Evolutionary conservation across 2,888 invertebrate genomes (phyloP).

Genomic region (Trypoxylon attenuatum): DNA sequence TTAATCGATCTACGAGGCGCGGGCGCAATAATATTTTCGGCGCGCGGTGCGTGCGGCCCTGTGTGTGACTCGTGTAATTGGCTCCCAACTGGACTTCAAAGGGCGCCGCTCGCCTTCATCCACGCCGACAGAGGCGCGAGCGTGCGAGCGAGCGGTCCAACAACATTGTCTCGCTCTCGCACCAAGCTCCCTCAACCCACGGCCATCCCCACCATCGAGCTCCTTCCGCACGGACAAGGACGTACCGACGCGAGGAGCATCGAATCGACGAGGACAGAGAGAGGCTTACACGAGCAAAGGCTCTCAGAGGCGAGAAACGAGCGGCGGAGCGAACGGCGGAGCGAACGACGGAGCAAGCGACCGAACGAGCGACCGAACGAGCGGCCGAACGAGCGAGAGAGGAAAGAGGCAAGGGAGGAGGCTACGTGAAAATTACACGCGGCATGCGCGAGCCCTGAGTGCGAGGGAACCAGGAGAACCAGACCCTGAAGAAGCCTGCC

Average conservation of each 20-base stretch:
- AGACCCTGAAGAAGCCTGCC: slow-evolving; percentile 9
- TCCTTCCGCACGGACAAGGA: too few relatives aligned
- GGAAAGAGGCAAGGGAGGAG: slow-evolving; percentile 35
- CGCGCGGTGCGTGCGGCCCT: slow-evolving; percentile 69
- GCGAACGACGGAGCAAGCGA: not conserved
- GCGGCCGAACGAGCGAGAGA: slow-evolving; percentile 4
- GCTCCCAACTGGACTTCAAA: slow-evolving; percentile 75
- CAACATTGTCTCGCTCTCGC: slow-evolving; percentile 2
- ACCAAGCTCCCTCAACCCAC: not conserved
- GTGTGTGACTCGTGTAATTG: slow-evolving; percentile 75
- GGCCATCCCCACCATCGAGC: not conserved
- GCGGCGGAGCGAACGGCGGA: not conserved
- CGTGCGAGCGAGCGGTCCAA: slow-evolving; percentile 41
- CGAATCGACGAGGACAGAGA: not conserved
- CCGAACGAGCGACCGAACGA: slow-evolving; percentile 16
- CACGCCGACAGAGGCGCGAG: slow-evolving; percentile 69
- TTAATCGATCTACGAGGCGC: slow-evolving; percentile 66
- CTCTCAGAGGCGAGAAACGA: slow-evolving; percentile 22
- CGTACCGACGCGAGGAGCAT: not conserved
- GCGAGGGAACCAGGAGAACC: slow-evolving; percentile 16
- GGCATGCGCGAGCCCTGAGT: slow-evolving; percentile 57
- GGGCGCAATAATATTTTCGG: slow-evolving; percentile 65
- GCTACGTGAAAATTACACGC: slow-evolving; percentile 70
- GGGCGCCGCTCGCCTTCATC: slow-evolving; percentile 74
- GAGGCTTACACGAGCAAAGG: not conserved